These are phyloP conservation scores for Tolmerus cingulatus DNA, from an alignment of 2,888 invertebrate genomes.

Conservation along the genomic window DNA sequence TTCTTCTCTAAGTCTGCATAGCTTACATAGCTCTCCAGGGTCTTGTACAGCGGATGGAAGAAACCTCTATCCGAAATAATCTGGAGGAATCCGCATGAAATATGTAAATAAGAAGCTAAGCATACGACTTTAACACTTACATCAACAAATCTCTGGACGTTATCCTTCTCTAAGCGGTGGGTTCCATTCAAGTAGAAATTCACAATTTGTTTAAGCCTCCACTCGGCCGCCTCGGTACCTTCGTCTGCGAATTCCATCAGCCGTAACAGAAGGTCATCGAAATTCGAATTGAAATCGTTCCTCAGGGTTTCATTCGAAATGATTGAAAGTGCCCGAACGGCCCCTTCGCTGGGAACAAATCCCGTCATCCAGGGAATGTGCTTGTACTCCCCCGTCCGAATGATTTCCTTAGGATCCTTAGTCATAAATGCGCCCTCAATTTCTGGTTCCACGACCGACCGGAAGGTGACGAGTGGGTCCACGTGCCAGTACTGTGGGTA, in stretches of 20 bases:
- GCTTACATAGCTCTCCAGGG: constrained; percentile 53
- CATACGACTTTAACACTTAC: constrained; percentile 47
- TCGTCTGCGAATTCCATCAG: constrained; percentile 56
- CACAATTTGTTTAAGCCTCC: constrained; percentile 51
- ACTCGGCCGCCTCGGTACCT: constrained; percentile 38
- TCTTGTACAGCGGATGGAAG: constrained; percentile 63
- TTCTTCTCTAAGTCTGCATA: constrained; percentile 52
- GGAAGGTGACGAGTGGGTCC: constrained; percentile 65
- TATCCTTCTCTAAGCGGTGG: constrained; percentile 54
- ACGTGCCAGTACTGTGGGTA: constrained; percentile 62
- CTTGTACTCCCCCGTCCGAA: constrained; percentile 61
- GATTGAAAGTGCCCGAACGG: constrained; percentile 63
- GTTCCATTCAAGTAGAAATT: constrained; percentile 56
- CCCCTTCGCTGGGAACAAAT: constrained; percentile 65
- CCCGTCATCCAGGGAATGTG: constrained; percentile 66
- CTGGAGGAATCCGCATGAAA: constrained; percentile 53
- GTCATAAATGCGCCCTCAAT: constrained; percentile 63
- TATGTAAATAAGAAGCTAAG: background rate
- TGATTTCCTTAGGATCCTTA: constrained; percentile 60
- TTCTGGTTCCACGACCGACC: constrained; percentile 62
- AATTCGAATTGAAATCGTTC: constrained; percentile 56
- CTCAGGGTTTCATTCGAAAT: constrained; percentile 55
- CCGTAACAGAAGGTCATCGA: constrained; percentile 55
- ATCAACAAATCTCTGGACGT: constrained; percentile 55
- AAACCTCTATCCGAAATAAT: constrained; percentile 66